These are phyloP conservation scores for Hyppa rectilinea DNA, from an alignment of 2,888 invertebrate species.

Conservation along the genomic window DNA sequence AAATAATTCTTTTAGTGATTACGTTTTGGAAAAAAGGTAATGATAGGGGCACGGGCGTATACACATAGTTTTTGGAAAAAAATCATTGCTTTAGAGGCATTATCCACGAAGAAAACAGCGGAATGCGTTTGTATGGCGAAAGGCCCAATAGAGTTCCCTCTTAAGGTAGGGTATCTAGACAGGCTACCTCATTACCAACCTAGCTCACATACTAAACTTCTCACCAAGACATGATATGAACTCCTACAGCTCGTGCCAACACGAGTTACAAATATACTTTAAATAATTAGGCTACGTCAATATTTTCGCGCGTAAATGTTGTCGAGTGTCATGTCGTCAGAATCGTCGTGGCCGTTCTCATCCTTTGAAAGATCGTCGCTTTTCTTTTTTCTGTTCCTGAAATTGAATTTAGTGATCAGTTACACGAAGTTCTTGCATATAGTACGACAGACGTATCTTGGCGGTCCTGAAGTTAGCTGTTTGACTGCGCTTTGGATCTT, in stretches of 20 bases:
- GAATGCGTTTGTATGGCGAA: too few relatives aligned
- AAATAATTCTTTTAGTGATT: too few relatives aligned
- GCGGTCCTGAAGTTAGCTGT: too few relatives aligned
- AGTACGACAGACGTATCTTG: too few relatives aligned
- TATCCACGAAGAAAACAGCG: too few relatives aligned
- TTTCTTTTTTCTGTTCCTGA: conserved; percentile 69
- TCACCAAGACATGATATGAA: background rate
- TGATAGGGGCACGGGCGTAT: too few relatives aligned
- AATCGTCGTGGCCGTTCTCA: conserved; percentile 62
- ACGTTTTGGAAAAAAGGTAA: too few relatives aligned
- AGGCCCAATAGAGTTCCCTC: too few relatives aligned
- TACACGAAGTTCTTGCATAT: too few relatives aligned
- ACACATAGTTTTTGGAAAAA: too few relatives aligned
- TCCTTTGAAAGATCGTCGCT: conserved; percentile 59
- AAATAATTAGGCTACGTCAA: conserved; percentile 5
- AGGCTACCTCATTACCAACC: background rate
- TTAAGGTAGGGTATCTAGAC: background rate
- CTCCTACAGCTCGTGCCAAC: background rate
- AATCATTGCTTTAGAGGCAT: too few relatives aligned
- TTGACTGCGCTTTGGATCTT: too few relatives aligned
- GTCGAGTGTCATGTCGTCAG: conserved; percentile 63
- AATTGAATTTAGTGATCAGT: conserved; percentile 7
- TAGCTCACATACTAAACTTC: background rate
- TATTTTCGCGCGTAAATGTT: conserved; percentile 56
- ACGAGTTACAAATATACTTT: background rate